Conservation (phyloP, 2,888 invertebrate species). For the Vanessa cardui region DNA sequence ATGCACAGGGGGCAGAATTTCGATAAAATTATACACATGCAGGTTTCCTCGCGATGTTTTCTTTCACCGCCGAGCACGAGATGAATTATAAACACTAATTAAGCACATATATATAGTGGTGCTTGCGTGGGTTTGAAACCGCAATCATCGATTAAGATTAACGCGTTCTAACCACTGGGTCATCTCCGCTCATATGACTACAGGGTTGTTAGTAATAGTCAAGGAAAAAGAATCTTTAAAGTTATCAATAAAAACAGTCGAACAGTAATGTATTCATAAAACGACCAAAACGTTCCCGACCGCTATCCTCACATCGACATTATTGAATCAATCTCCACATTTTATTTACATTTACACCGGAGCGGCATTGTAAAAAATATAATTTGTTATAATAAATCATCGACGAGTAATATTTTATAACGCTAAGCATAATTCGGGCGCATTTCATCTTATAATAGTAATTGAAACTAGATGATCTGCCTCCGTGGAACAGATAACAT, state of each 20-base stretch:
- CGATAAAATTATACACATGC: too few relatives aligned
- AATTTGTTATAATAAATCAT: slow-evolving; percentile 76
- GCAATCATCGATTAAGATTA: too few relatives aligned
- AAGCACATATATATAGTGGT: too few relatives aligned
- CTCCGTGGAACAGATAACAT: slow-evolving; percentile 43
- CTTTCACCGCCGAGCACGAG: too few relatives aligned
- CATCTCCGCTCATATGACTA: too few relatives aligned
- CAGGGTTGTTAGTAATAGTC: too few relatives aligned
- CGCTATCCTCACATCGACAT: slow-evolving; percentile 48
- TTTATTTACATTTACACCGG: slow-evolving; percentile 73
- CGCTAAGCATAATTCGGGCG: slow-evolving; percentile 41
- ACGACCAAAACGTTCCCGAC: slow-evolving; percentile 12
- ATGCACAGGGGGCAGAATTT: too few relatives aligned
- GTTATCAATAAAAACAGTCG: not conserved
- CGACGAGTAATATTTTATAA: slow-evolving; percentile 63
- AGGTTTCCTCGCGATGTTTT: too few relatives aligned
- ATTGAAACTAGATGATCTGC: slow-evolving; percentile 56
- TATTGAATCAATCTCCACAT: slow-evolving; percentile 72
- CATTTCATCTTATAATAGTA: slow-evolving; percentile 59
- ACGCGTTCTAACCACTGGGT: too few relatives aligned
- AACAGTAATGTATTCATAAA: slow-evolving; percentile 16
- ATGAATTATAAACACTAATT: too few relatives aligned
- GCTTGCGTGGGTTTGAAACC: too few relatives aligned
- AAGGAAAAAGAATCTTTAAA: too few relatives aligned
- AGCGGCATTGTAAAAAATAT: slow-evolving; percentile 58